These are phyloP conservation scores for Aphrophora alni DNA, from an alignment of 2,888 invertebrate species.

Conservation along the genomic window DNA sequence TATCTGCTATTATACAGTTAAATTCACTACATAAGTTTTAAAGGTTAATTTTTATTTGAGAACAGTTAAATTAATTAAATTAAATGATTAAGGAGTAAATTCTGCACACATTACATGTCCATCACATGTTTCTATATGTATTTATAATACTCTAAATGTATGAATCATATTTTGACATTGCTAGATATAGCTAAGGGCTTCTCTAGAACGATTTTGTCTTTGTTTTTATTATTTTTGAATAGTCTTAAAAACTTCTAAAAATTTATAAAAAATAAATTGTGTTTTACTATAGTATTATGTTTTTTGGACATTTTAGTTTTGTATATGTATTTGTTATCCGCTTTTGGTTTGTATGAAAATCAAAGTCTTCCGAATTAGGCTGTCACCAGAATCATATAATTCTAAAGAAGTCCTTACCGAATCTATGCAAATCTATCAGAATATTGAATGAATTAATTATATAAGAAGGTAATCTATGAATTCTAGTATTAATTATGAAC, in stretches of 20 bases:
- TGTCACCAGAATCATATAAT: not conserved
- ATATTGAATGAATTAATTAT: not conserved
- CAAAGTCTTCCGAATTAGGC: conserved; percentile 4
- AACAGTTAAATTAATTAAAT: not conserved
- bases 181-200: not conserved
- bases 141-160: not conserved
- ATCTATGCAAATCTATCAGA: not conserved
- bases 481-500: not conserved
- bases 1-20: not conserved
- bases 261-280: too few relatives aligned
- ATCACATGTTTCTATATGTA: not conserved
- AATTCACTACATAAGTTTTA: too few relatives aligned
- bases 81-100: not conserved
- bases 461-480: not conserved
- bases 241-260: not conserved
- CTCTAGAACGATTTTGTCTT: not conserved
- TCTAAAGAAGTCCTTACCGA: not conserved
- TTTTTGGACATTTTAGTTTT: too few relatives aligned
- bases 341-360: not conserved
- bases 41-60: not conserved
- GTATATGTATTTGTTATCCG: too few relatives aligned
- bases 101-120: not conserved
- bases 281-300: too few relatives aligned
- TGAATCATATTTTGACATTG: not conserved
- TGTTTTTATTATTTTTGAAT: not conserved